Base-by-base conservation (phyloP, 2,113 vertebrate species). In the Rhea pennata region DNA sequence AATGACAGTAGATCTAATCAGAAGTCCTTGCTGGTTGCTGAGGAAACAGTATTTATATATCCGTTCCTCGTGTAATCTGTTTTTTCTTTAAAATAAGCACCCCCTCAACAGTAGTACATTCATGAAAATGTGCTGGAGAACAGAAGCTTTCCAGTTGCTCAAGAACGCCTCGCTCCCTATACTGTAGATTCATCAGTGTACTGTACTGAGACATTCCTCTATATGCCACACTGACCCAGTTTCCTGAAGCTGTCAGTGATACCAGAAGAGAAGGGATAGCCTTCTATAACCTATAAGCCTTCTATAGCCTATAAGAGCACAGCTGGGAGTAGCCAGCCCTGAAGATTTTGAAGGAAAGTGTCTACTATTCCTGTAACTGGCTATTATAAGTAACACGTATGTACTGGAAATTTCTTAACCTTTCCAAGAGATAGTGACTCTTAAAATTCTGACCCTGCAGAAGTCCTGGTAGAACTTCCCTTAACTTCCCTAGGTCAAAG, bases 201-300 rank as follows among this genome's bases (percentile, higher is more conserved):
- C 62, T 65, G 59, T 66, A n/a, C 77, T n/a, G 74, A 82, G 62
- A 10, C 87, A 71, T 85, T 90, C 71, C 87, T 89, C 91, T 83
- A 84, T 74, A 85, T 71, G 84, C 89, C 95, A 94, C 96, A 91
- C 91, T 97, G 82, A 96, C 91, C 89, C 91, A 90, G 84, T 92
- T 96, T 89, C 95, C 95, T 96, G 91, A 83, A 89, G 93, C 17
- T 85, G 84, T 65, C 48, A 53, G 78, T 6, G 5, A 6, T 42
- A 78, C 75, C n/a, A 50, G 91, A 95, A 95, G 76, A 62, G 80
- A 81, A 86, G 64, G 85, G 72, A 77, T 77, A 59, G 74, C 87
- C 87, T 92, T 84, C 87, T 92, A 90, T 95, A 92, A 92, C 87
- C 87, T 92, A 90, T 95, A 92, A 92, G 78, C 87, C 87, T 92